These are phyloP conservation scores for Ichneumon xanthorius DNA, from an alignment of 2,888 invertebrate genomes.

Conservation along the genomic window DNA sequence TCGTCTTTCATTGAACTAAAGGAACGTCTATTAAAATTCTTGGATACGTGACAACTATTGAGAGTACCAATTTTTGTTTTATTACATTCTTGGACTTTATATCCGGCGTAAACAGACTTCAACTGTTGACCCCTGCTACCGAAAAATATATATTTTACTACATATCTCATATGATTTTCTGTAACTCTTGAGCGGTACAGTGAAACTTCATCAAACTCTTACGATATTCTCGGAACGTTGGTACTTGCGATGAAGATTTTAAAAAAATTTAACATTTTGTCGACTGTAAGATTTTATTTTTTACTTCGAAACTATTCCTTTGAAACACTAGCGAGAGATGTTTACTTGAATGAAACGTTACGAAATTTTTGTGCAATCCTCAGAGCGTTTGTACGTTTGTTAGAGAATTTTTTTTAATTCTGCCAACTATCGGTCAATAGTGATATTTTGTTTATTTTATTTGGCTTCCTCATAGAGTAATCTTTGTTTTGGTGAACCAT, in stretches of 20 bases:
- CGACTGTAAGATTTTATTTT: too few relatives aligned
- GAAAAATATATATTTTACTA: not conserved
- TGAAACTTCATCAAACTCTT: not conserved
- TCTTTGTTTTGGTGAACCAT: too few relatives aligned
- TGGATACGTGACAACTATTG: not conserved
- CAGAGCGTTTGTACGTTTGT: too few relatives aligned
- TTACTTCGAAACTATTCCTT: too few relatives aligned
- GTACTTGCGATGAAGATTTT: not conserved
- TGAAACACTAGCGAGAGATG: too few relatives aligned
- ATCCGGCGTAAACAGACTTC: not conserved
- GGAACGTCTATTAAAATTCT: constrained; percentile 12
- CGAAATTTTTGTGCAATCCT: too few relatives aligned
- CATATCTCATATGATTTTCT: not conserved
- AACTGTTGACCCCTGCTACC: not conserved
- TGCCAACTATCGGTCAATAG: too few relatives aligned
- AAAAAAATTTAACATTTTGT: too few relatives aligned
- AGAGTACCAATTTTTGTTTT: not conserved
- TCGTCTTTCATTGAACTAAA: not conserved
- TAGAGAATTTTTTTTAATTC: too few relatives aligned
- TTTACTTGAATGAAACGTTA: too few relatives aligned
- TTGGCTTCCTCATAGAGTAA: too few relatives aligned
- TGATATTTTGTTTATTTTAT: too few relatives aligned
- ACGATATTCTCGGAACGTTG: not conserved
- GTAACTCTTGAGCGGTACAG: not conserved
- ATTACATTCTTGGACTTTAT: not conserved